These are phyloP conservation scores for Colaptes auratus DNA, from an alignment of 2,113 vertebrate genomes.

Conservation along the genomic window DNA sequence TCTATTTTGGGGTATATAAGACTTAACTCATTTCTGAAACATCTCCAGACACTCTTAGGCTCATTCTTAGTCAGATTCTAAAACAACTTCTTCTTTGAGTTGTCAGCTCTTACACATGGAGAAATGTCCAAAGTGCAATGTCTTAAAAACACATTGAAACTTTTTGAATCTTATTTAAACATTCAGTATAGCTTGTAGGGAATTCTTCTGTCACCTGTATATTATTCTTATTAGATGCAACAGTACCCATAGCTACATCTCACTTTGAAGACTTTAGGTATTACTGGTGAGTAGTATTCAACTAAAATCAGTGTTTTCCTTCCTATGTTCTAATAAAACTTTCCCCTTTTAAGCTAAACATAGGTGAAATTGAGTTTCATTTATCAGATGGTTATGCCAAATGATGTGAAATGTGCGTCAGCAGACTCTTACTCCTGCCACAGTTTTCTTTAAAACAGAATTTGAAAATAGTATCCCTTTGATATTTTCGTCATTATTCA, in stretches of 20 bases:
- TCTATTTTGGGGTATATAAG: background rate
- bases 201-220: background rate
- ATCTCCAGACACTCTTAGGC: background rate
- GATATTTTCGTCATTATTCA: background rate
- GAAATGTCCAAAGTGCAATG: background rate
- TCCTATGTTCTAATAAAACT: background rate
- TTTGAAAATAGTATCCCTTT: background rate
- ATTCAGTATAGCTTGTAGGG: background rate
- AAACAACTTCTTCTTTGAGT: background rate
- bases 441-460: background rate
- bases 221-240: constrained; percentile 2
- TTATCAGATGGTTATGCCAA: background rate
- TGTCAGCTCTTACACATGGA: background rate
- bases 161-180: background rate
- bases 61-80: background rate
- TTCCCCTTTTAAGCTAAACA: background rate
- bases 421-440: background rate
- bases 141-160: background rate
- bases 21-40: background rate
- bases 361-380: background rate
- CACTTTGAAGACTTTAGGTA: background rate
- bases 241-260: background rate
- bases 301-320: background rate
- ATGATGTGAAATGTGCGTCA: background rate
- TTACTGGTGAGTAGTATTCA: constrained; percentile 5